Evolutionary conservation across 2,113 vertebrate genomes (phyloP), one percentile per base, ranked within the genome.

Genomic region (Vanacampus margaritifer): DNA sequence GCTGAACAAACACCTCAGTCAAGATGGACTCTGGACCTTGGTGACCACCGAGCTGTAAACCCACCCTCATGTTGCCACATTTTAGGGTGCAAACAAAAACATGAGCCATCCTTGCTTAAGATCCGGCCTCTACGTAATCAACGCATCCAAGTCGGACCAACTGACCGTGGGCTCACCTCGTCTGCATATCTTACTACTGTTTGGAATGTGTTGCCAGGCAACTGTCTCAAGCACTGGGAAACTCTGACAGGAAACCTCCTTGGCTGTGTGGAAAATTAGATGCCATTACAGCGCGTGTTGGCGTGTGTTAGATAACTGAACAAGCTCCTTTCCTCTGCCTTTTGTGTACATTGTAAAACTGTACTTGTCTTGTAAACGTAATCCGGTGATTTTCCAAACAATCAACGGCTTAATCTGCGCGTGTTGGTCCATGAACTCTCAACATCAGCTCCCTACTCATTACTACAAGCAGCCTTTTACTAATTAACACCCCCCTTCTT

Each of bases 121-220:
- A 21, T 11, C 65, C 73, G 53, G 60, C 19, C 79, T 75, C 19
- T 85, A 77, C 76, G 37, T 36, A 65, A 65, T 74, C 73, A 66
- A 46, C 63, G 10, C 35, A 26, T 45, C 39, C 12, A 71, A 76
- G 76, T 60, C 45, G 61, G 65, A 63, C 53, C 32, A 19, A 36
- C 19, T 21, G 35, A 36, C 32, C 19, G 16, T 5, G 11, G n/a
- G n/a, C 24, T 24, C 39, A 35, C 62, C 53, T 64, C 3, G 43
- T 76, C 84, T 65, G 71, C 80, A 62, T 68, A 32, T 74, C 67
- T 63, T 71, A 61, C 78, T 74, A 45, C 82, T 85, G 89, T 91
- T 92, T 91, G 85, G 84, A 87, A 84, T 79, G 79, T 5, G 85
- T 90, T 86, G 82, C 92, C 82, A 67, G 74, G 91, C 87, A 76